Base-by-base conservation (phyloP, 2,888 invertebrate genomes). In the Drosophila melanosoma region DNA sequence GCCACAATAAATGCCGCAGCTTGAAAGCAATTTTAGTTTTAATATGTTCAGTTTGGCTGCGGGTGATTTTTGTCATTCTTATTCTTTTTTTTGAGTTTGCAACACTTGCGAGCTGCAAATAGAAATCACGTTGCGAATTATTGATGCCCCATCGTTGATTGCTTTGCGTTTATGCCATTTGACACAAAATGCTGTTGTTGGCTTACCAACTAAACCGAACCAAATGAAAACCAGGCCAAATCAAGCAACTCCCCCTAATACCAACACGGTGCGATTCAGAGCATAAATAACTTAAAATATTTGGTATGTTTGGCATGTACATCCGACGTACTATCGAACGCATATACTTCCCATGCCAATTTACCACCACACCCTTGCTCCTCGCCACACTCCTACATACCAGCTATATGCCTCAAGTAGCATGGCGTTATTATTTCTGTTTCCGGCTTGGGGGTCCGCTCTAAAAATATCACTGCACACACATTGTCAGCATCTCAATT, bases 401-500 rank as follows among this genome's bases (percentile, higher is more conserved):
- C 20, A 20, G 7, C 45, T 26, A 26, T 1, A n/a, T 40, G 49
- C 42, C 11, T 17, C 52, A 40, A 71, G 71, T 60, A 60, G 53
- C 62, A 64, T 74, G 67, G 49, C 80, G 75, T 70, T 73, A 80
- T 76, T 82, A 85, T 70, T 74, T 74, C 60, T 67, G 54, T 69
- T 63, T 69, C 33, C 63, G 49, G 33, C 57, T 48, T 45, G 51
- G 45, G 62, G 62, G 11, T 11, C n/a, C 58, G 36, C 40, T 54
- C 59, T 32, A 42, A 74, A 69, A 73, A 84, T 82, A 81, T 86
- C 88, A 77, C 69, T 69, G 75, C 79, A 78, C 74, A 76, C 72
- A 87, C 86, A 87, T 79, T 88, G 87, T 79, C 87, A 86, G 89
- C 87, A 88, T 88, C 86, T 83, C 83, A 82, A 88, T 86, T 83